These are phyloP conservation scores for Phrynocephalus guinanensis DNA, from an alignment of 2,797 vertebrate species.

Conservation along the genomic window DNA sequence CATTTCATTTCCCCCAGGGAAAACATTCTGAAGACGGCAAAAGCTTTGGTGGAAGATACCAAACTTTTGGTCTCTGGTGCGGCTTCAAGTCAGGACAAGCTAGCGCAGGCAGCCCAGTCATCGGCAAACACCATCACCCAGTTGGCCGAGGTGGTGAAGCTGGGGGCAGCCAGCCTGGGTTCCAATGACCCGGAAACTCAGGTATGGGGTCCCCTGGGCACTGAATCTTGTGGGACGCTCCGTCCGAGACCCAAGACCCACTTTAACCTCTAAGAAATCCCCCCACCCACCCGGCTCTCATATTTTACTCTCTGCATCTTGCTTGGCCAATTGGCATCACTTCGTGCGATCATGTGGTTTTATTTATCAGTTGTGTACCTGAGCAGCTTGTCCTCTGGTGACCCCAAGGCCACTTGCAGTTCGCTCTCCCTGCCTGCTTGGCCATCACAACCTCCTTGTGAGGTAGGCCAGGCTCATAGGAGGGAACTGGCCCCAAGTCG, in stretches of 20 bases:
- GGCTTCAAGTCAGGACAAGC: slow-evolving; percentile 94
- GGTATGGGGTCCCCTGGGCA: slow-evolving; percentile 74
- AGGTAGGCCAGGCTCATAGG: too few species aligned
- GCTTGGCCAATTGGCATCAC: too few species aligned
- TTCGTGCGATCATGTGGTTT: too few species aligned
- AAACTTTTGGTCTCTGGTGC: slow-evolving; percentile 95
- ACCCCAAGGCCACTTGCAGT: too few species aligned
- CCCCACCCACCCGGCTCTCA: too few species aligned
- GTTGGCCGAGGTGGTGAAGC: slow-evolving; percentile 96
- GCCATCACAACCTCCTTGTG: too few species aligned
- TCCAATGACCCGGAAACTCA: slow-evolving; percentile 97
- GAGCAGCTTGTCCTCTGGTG: too few species aligned
- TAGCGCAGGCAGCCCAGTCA: slow-evolving; percentile 96
- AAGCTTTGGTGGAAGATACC: slow-evolving; percentile 96
- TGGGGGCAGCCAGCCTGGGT: slow-evolving; percentile 95
- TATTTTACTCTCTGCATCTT: too few species aligned
- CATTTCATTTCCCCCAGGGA: slow-evolving; percentile 81
- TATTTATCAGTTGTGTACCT: too few species aligned
- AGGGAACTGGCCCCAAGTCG: too few species aligned
- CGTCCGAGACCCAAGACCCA: not conserved
- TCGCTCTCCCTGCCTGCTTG: too few species aligned
- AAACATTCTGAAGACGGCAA: slow-evolving; percentile 98
- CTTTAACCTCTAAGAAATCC: not conserved
- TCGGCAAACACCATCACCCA: slow-evolving; percentile 98
- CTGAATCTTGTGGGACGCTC: too few species aligned